A percentile compares a stretch with the other conserved stretches of the same genome.
Conservation (phyloP, 2,113 vertebrate species). For the Theristicus caerulescens region DNA sequence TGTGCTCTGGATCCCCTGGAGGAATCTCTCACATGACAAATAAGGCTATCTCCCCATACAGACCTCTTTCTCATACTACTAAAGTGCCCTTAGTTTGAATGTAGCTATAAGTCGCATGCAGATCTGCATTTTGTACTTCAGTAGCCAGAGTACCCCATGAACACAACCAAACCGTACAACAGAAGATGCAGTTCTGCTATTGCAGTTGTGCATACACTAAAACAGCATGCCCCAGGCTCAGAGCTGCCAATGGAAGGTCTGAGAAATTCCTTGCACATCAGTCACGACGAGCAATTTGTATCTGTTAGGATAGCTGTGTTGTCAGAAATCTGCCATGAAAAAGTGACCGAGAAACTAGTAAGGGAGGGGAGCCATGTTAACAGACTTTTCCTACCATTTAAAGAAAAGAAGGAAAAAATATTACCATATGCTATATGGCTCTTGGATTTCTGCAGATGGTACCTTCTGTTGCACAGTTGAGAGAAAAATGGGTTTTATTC, state of each 20-base stretch:
- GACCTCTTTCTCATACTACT: background rate
- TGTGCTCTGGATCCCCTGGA: background rate
- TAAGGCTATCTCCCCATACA: background rate
- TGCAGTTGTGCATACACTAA: background rate
- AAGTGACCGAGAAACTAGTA: background rate
- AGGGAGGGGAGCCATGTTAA: background rate
- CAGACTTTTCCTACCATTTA: background rate
- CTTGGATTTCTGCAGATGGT: constrained; percentile 26
- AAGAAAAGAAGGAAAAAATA: background rate
- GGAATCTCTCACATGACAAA: background rate
- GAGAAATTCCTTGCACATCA: background rate
- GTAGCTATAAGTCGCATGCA: background rate
- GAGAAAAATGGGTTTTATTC: background rate
- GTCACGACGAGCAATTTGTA: background rate
- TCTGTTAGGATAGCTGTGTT: background rate
- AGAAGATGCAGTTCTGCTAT: background rate
- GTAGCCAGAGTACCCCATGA: background rate
- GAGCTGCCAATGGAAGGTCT: background rate
- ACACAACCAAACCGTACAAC: background rate
- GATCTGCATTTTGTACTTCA: background rate
- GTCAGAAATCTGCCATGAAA: background rate
- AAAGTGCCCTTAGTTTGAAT: background rate
- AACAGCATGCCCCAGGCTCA: background rate
- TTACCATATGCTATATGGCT: constrained; percentile 4
- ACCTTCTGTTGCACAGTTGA: constrained; percentile 5